These are phyloP conservation scores for Lepus timidus DNA, from an alignment of 2,113 vertebrate genomes.

Conservation along the genomic window DNA sequence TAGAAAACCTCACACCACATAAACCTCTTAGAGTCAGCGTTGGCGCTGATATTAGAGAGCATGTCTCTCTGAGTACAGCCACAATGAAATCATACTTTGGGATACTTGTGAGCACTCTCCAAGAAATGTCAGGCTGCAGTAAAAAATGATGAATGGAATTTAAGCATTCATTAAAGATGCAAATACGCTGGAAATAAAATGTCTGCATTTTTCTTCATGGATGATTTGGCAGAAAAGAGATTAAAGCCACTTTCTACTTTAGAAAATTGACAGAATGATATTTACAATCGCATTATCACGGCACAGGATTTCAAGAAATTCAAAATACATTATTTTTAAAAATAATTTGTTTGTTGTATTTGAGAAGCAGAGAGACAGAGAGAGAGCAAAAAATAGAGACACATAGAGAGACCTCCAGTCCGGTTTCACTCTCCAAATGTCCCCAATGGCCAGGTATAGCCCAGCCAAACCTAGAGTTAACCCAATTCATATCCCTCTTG, in stretches of 20 bases:
- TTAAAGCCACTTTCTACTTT: background rate
- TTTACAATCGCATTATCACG: background rate
- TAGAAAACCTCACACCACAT: background rate
- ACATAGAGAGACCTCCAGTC: too few relatives aligned
- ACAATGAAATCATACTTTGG: background rate
- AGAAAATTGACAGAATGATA: background rate
- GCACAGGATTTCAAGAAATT: background rate
- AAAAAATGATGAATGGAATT: background rate
- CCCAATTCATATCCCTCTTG: too few relatives aligned
- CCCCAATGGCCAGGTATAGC: too few relatives aligned
- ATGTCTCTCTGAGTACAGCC: background rate
- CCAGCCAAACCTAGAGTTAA: too few relatives aligned
- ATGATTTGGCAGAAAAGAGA: background rate
- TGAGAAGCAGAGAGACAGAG: too few relatives aligned
- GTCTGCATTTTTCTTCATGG: background rate
- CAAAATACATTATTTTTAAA: background rate
- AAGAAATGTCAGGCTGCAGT: background rate
- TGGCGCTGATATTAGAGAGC: background rate
- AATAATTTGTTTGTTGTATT: too few relatives aligned
- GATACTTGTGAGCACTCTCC: background rate
- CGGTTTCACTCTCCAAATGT: too few relatives aligned
- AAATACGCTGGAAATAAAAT: slow-evolving; percentile 33
- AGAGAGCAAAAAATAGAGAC: too few relatives aligned
- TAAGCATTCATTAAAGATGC: slow-evolving; percentile 33
- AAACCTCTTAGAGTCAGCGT: background rate